Evolutionary conservation across 2,797 vertebrate species (phyloP).

Genomic region (Decapterus maruadsi): DNA sequence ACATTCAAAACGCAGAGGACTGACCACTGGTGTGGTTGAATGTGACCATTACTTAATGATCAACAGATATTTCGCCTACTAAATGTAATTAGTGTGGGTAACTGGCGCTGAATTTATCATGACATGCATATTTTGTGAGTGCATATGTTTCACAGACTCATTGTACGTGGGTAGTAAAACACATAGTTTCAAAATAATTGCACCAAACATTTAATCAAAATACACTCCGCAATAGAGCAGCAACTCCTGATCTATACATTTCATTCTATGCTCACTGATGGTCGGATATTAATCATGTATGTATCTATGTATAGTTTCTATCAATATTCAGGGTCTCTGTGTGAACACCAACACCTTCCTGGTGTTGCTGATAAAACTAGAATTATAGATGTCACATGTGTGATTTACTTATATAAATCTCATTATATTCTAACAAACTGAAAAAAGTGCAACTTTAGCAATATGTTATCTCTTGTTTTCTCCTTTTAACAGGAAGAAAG

Average conservation of each 20-base stretch:
- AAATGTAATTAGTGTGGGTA: conserved; percentile 3
- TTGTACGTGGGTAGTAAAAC: too few relatives aligned
- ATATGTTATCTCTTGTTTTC: background rate
- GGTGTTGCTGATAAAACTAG: background rate
- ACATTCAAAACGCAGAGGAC: conserved; percentile 25
- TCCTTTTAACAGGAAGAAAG: background rate
- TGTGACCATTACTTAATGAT: background rate
- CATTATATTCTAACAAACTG: background rate
- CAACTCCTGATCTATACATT: too few relatives aligned
- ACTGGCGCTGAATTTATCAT: background rate
- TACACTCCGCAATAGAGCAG: too few relatives aligned
- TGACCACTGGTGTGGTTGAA: background rate
- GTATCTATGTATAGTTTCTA: too few relatives aligned
- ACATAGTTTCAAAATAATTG: background rate
- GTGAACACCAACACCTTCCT: background rate
- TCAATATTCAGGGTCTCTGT: background rate
- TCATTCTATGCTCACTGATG: too few relatives aligned
- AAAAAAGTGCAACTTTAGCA: background rate
- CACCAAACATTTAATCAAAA: too few relatives aligned
- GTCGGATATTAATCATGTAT: too few relatives aligned
- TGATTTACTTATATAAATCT: background rate
- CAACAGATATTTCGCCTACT: conserved; percentile 7
- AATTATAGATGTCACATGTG: background rate
- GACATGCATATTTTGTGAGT: background rate
- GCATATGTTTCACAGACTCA: background rate